Evolutionary conservation across 2,888 invertebrate species (phyloP).

Genomic region (Teleiodes luculella): DNA sequence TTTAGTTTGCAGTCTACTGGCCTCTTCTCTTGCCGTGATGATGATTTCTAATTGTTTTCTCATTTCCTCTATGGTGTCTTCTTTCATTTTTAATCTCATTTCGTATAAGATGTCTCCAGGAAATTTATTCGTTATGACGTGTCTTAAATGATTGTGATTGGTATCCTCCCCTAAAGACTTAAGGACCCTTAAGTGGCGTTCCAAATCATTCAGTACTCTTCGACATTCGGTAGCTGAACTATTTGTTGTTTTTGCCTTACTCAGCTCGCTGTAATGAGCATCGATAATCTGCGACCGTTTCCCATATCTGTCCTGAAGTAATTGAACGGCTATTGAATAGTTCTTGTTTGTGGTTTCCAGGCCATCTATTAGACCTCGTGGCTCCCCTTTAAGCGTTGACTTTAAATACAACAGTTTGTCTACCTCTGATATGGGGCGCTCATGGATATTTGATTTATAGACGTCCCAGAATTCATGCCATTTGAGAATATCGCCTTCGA

Average conservation of each 20-base stretch:
- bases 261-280: background rate
- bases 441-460: too few relatives aligned
- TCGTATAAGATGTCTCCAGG: background rate
- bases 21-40: background rate
- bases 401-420: conserved; percentile 5
- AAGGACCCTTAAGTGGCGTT: background rate
- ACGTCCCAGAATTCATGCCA: background rate
- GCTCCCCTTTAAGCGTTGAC: background rate
- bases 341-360: conserved; percentile 1
- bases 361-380: background rate
- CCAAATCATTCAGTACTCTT: too few relatives aligned
- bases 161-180: background rate
- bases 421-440: background rate
- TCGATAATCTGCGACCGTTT: background rate
- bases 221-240: background rate
- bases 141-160: background rate
- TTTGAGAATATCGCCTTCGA: background rate
- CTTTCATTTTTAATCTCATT: background rate
- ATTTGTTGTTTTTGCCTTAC: background rate
- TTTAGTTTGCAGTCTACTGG: too few relatives aligned
- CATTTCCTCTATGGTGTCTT: background rate
- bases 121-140: background rate
- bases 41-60: background rate
- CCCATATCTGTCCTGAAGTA: background rate
- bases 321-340: conserved; percentile 2